Evolutionary conservation across 2,113 vertebrate species (phyloP).

Genomic region (Rattus norvegicus): DNA sequence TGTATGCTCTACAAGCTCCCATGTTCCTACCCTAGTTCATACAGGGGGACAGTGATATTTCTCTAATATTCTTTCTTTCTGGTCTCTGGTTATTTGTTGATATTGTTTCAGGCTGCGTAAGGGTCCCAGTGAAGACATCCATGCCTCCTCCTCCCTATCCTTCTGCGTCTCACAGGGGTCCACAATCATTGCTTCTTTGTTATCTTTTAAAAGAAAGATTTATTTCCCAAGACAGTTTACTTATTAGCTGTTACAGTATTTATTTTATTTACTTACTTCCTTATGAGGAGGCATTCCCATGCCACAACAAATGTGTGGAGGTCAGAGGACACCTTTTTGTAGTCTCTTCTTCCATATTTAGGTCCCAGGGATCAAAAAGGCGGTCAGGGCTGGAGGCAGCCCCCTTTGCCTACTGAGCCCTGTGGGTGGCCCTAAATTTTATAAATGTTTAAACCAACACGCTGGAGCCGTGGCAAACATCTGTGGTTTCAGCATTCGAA

Average conservation of each 20-base stretch:
- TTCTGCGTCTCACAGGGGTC: neutral
- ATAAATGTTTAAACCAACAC: neutral
- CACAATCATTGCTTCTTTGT: neutral
- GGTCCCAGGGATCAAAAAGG: neutral
- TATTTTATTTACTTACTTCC: neutral
- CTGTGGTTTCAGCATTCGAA: too few relatives aligned
- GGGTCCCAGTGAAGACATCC: neutral
- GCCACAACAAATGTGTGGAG: neutral
- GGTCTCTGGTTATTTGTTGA: slow-evolving; percentile 5
- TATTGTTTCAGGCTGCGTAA: neutral
- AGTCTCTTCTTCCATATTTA: neutral
- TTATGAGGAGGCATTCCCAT: neutral
- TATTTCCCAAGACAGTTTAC: neutral
- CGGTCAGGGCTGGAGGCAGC: neutral
- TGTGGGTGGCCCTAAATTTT: neutral
- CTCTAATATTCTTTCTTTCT: slow-evolving; percentile 15
- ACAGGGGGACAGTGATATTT: neutral
- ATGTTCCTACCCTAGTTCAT: neutral
- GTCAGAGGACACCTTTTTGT: neutral
- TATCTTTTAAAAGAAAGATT: neutral
- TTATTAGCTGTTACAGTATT: neutral
- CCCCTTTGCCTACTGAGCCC: neutral
- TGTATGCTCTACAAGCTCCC: neutral
- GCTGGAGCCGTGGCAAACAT: neutral
- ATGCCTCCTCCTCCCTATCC: neutral